phyloP scores from a whole-genome alignment of 2,797 vertebrate genomes.

The Sebastes kiyomatsui region DNA sequence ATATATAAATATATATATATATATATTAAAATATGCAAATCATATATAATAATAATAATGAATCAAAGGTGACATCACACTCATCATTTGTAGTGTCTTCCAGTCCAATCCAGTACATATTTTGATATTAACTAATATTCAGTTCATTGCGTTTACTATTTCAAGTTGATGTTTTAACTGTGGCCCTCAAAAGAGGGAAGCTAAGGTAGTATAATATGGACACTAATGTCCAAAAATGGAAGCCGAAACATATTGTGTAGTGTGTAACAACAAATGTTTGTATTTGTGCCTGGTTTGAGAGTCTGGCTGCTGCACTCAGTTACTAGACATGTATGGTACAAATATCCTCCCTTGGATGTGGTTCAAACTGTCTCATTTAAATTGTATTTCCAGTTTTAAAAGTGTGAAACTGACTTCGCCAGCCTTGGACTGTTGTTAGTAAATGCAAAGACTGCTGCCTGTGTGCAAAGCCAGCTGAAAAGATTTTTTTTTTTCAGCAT shows the following conservation, averaged over 20 bases:
- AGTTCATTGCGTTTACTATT: neutral
- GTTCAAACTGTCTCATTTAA: constrained; percentile 41
- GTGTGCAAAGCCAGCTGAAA: constrained; percentile 33
- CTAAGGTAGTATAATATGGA: neutral
- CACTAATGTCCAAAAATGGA: neutral
- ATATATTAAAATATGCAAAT: too few relatives aligned
- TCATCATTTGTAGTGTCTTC: neutral
- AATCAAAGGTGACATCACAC: neutral
- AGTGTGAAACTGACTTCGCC: constrained; percentile 45
- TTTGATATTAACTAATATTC: neutral
- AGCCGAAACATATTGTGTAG: neutral
- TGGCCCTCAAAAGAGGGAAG: neutral
- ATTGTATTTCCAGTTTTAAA: constrained; percentile 41
- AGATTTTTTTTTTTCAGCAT: constrained; percentile 32
- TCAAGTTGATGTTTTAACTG: neutral
- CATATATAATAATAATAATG: neutral
- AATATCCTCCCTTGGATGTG: constrained; percentile 3
- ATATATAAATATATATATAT: too few relatives aligned
- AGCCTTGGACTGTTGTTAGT: constrained; percentile 17
- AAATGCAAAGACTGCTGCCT: constrained; percentile 40
- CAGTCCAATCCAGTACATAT: neutral
- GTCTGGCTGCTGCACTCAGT: neutral
- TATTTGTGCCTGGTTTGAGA: neutral
- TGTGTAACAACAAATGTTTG: neutral
- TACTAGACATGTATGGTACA: neutral